These are phyloP conservation scores for Neomonachus schauinslandi DNA, from an alignment of 2,113 vertebrate genomes.

Conservation along the genomic window DNA sequence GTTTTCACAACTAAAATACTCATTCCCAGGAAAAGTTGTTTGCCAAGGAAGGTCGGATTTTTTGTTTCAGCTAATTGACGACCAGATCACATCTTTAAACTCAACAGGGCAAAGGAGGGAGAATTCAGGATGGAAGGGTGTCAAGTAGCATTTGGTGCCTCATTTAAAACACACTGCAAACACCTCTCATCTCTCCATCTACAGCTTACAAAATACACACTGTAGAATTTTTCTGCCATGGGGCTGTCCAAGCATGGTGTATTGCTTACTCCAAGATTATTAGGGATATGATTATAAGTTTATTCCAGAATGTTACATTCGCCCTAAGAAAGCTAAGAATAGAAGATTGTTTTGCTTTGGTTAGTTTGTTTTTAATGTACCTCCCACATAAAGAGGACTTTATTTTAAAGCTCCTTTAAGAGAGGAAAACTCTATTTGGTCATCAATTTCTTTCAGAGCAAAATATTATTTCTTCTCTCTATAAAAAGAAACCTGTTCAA, in stretches of 20 bases:
- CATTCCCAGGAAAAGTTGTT: constrained; percentile 14
- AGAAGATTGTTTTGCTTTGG: background rate
- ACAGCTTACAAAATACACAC: constrained; percentile 3
- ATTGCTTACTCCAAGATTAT: constrained; percentile 12
- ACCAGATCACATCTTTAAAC: constrained; percentile 44
- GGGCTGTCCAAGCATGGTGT: background rate
- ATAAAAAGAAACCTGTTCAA: background rate
- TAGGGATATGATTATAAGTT: background rate
- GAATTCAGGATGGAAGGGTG: background rate
- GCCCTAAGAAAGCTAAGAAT: constrained; percentile 37
- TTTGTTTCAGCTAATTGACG: background rate
- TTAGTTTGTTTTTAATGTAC: constrained; percentile 33
- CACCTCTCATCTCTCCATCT: background rate
- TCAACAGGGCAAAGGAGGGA: constrained; percentile 50
- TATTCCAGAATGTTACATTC: constrained; percentile 1
- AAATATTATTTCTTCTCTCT: constrained; percentile 45
- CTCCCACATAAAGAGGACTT: background rate
- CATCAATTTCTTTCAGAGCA: background rate
- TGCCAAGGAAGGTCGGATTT: constrained; percentile 7
- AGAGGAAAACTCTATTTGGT: constrained; percentile 26
- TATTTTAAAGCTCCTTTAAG: constrained; percentile 17
- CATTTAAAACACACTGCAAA: background rate
- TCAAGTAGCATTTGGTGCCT: background rate
- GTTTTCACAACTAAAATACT: constrained; percentile 12
- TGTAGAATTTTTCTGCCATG: background rate